Percentiles rank a stretch among this genome's conserved stretches.
These are phyloP conservation scores for Hyalella azteca DNA, from an alignment of 2,888 invertebrate species.

Conservation along the genomic window DNA sequence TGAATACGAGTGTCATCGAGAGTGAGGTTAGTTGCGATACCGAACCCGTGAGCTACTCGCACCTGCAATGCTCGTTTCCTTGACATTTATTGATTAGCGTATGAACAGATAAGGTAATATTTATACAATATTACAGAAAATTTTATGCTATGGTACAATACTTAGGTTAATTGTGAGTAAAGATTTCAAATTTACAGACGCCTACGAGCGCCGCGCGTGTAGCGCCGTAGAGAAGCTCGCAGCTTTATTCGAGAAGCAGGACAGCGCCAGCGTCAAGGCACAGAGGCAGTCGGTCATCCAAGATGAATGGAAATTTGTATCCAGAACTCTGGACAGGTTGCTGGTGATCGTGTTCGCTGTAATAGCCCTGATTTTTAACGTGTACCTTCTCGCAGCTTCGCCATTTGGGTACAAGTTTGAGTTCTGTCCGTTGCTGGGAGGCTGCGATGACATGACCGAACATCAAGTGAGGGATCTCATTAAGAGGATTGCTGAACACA, in stretches of 20 bases:
- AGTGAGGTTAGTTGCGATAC: no score
- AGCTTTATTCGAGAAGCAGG: neutral
- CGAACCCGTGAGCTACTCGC: no score
- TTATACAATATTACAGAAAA: no score
- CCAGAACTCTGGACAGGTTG: conserved; percentile 39
- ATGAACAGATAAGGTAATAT: no score
- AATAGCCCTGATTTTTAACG: neutral
- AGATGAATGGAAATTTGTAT: conserved; percentile 39
- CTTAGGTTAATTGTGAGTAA: neutral
- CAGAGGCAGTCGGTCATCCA: neutral
- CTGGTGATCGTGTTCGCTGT: conserved; percentile 28
- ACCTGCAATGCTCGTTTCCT: no score
- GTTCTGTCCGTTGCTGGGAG: neutral
- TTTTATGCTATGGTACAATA: no score
- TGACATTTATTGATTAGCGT: no score
- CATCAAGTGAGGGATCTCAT: neutral
- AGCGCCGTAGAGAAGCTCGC: neutral
- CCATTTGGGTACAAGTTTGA: conserved; percentile 6
- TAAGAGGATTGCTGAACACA: neutral
- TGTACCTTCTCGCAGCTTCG: neutral
- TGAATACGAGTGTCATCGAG: no score
- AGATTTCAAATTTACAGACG: neutral
- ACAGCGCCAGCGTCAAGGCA: neutral
- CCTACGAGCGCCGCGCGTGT: conserved; percentile 22
- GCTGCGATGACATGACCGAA: conserved; percentile 13